Evolutionary conservation across 2,888 invertebrate genomes (phyloP), one percentile per base, ranked within the genome.

Genomic region (Gastrophysa polygoni): DNA sequence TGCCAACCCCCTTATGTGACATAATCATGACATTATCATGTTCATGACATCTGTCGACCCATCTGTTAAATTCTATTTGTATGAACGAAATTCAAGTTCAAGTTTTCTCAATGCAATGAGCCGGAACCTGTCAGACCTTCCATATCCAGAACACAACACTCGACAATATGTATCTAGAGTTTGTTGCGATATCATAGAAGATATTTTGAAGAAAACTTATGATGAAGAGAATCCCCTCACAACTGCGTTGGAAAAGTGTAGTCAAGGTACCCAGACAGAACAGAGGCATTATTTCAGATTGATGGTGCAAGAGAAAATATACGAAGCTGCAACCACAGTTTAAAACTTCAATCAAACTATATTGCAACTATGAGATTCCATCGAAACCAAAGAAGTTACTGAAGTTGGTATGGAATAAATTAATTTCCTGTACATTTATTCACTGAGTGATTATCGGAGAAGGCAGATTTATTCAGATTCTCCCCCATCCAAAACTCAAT

Each of bases 201-300:
- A 76, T 61, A 70, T 78, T 16, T 59, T 77, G 46, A 69, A 68
- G 59, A 69, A 72, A 57, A 74, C 77, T 2, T 78, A 76, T 70
- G 77, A 78, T 66, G 77, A 78, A 61, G 78, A 78, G 54, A 72
- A 75, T 57, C 77, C 77, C 1, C 51, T 75, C n/a, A 61, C 68
- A 10, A 65, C 66, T 18, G 73, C 74, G 2, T 68, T 68, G 5
- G 43, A 66, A 20, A 74, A 72, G 67, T 71, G 72, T 55, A 67
- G 70, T 28, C 64, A 66, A 20, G 66, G 71, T 29, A 74, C 73
- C 6, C 75, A 75, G 52, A 75, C 74, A 0, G 67, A 68, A 17
- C 51, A 57, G n/a, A 17, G 16, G 18, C 17, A 16, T 18, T 44
- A 56, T n/a, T 50, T 24, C 8, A 20, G 28, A 21, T 43, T 54